Percentiles rank a stretch among this genome's conserved stretches.
phyloP scores from a whole-genome alignment of 2,888 invertebrate species.

The Laothoe populi region DNA sequence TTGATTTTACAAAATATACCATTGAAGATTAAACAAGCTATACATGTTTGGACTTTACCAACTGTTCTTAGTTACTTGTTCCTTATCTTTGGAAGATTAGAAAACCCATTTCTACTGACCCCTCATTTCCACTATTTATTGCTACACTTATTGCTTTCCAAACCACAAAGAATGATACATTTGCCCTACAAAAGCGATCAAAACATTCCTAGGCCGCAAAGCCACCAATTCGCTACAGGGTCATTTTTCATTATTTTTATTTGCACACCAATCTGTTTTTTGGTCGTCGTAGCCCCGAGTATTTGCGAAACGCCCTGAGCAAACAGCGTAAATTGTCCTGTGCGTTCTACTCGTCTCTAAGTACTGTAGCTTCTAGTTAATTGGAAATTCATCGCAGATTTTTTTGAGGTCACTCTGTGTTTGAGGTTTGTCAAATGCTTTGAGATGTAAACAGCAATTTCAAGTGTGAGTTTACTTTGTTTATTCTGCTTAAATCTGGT shows the following conservation, averaged over 20 bases:
- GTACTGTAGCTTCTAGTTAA: conserved; percentile 10
- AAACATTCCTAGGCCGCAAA: conserved; percentile 18
- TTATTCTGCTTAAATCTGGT: background rate
- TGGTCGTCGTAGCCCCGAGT: conserved; percentile 37
- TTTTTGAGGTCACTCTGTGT: conserved; percentile 11
- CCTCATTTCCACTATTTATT: conserved; percentile 3
- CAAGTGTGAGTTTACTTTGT: background rate
- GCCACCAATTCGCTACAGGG: conserved; percentile 37
- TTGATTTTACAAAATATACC: too few species aligned
- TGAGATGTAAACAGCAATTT: conserved; percentile 1
- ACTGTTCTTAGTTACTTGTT: too few species aligned
- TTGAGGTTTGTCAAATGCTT: background rate
- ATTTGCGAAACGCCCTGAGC: conserved; percentile 42
- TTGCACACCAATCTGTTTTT: conserved; percentile 68
- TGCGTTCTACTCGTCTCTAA: conserved; percentile 11
- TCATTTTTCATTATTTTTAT: conserved; percentile 67
- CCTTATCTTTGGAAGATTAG: too few species aligned
- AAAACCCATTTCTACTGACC: too few species aligned
- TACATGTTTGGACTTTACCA: too few species aligned
- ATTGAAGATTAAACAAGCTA: too few species aligned
- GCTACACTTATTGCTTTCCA: conserved; percentile 1
- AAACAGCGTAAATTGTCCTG: conserved; percentile 58
- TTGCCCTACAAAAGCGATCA: background rate
- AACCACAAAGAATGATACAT: background rate
- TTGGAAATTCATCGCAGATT: conserved; percentile 15